These are phyloP conservation scores for Acrocyrtus sp. DNA, from an alignment of 2,888 invertebrate genomes.

Conservation along the genomic window DNA sequence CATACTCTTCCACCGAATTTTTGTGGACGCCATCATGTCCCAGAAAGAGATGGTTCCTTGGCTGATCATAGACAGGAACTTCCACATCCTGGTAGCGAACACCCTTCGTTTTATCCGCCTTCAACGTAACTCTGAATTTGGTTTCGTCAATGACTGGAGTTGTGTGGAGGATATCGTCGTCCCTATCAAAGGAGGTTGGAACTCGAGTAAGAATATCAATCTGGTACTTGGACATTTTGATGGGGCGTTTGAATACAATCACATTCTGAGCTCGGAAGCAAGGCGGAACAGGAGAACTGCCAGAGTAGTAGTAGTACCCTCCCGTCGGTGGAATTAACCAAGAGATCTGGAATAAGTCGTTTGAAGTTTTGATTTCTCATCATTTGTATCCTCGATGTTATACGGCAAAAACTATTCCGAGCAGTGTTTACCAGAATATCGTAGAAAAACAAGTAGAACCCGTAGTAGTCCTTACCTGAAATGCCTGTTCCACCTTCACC, in stretches of 20 bases:
- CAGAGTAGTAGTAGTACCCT: slow-evolving; percentile 26
- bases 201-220: slow-evolving; percentile 16
- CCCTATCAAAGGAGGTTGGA: background rate
- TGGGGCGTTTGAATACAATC: slow-evolving; percentile 29
- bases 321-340: slow-evolving; percentile 35
- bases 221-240: slow-evolving; percentile 18
- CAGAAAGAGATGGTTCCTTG: slow-evolving; percentile 39
- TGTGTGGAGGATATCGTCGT: slow-evolving; percentile 6
- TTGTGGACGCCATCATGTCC: slow-evolving; percentile 29
- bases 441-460: background rate
- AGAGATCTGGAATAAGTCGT: slow-evolving; percentile 9
- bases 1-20: slow-evolving; percentile 13
- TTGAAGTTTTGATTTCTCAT: background rate
- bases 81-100: background rate
- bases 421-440: no score
- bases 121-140: background rate
- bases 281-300: slow-evolving; percentile 34
- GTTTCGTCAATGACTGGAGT: background rate
- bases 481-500: background rate
- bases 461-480: slow-evolving; percentile 11
- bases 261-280: slow-evolving; percentile 18
- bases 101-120: background rate
- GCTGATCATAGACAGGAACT: background rate
- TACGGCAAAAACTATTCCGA: no score
- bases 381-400: no score